Evolutionary conservation across 2,888 invertebrate genomes (phyloP).

Genomic region (Parnassius glacialis): DNA sequence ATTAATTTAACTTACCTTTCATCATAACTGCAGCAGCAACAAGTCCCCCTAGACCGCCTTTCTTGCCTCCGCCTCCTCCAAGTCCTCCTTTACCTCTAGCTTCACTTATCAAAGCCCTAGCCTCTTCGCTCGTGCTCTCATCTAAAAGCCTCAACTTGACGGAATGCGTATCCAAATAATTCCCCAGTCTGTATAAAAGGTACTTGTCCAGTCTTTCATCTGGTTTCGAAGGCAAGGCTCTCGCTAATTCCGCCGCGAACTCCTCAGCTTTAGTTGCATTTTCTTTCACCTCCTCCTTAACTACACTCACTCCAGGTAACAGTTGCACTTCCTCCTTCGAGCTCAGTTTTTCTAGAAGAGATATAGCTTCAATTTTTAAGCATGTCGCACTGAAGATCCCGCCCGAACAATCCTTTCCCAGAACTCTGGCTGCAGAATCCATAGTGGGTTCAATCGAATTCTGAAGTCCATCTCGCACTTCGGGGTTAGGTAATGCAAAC

Average conservation of each 20-base stretch:
- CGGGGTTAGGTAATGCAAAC: conserved; percentile 60
- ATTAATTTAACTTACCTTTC: conserved; percentile 75
- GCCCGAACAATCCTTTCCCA: conserved; percentile 63
- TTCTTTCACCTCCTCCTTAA: conserved; percentile 79
- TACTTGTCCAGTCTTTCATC: conserved; percentile 89
- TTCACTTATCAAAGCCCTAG: conserved; percentile 79
- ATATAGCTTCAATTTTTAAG: conserved; percentile 70
- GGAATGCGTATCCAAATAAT: conserved; percentile 87
- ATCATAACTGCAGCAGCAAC: conserved; percentile 82
- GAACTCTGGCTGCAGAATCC: conserved; percentile 53
- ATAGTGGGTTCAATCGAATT: conserved; percentile 47
- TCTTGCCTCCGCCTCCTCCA: conserved; percentile 70
- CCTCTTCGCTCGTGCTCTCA: conserved; percentile 80
- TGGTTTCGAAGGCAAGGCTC: conserved; percentile 87
- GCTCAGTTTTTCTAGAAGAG: conserved; percentile 64
- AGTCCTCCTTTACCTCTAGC: conserved; percentile 76
- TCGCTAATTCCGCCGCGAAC: conserved; percentile 86
- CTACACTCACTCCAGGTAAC: conserved; percentile 82
- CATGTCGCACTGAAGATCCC: conserved; percentile 71
- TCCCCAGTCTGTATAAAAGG: conserved; percentile 85
- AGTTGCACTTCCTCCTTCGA: conserved; percentile 64
- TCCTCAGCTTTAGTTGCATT: conserved; percentile 84
- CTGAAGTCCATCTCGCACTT: conserved; percentile 39
- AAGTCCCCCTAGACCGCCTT: conserved; percentile 75
- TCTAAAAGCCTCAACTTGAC: conserved; percentile 87